Evolutionary conservation across 92 coral and sea anemone genomes (phyloP).

Genomic region (Montipora capitata): DNA sequence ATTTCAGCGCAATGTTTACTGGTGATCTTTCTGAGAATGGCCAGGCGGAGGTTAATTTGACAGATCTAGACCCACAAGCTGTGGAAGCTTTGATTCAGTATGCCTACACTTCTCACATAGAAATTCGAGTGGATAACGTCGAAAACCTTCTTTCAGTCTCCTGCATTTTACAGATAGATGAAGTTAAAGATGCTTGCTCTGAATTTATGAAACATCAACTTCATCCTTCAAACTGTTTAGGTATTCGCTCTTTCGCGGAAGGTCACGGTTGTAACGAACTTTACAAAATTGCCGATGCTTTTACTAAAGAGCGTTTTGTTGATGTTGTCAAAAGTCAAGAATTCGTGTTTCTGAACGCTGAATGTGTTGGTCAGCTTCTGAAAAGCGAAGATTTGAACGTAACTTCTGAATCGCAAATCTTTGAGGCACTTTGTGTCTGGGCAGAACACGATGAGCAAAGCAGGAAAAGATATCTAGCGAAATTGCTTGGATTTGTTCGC

Average conservation of each 20-base stretch:
- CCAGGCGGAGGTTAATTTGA: conserved; percentile 81
- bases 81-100: conserved; percentile 88
- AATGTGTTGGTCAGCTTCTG: conserved; percentile 85
- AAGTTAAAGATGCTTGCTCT: conserved; percentile 92
- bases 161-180: conserved; percentile 95
- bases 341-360: conserved; percentile 85
- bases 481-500: conserved; percentile 80
- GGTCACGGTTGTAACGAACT: conserved; percentile 95
- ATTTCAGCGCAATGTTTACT: conserved; percentile 99
- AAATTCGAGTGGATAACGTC: conserved; percentile 97
- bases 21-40: conserved; percentile 93
- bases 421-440: conserved; percentile 86
- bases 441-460: conserved; percentile 78
- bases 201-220: conserved; percentile 99
- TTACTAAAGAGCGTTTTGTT: conserved; percentile 94
- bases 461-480: conserved; percentile 76
- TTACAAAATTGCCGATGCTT: conserved; percentile 87
- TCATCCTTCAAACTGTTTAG: conserved; percentile 95
- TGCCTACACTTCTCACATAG: conserved; percentile 94
- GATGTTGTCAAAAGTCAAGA: conserved; percentile 96
- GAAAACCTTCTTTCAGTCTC: conserved; percentile 95
- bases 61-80: conserved; percentile 96
- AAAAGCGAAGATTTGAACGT: conserved; percentile 95
- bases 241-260: conserved; percentile 97
- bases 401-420: conserved; percentile 87